Evolutionary conservation across 2,888 invertebrate species (phyloP).

Genomic region (Halocaridina rubra): DNA sequence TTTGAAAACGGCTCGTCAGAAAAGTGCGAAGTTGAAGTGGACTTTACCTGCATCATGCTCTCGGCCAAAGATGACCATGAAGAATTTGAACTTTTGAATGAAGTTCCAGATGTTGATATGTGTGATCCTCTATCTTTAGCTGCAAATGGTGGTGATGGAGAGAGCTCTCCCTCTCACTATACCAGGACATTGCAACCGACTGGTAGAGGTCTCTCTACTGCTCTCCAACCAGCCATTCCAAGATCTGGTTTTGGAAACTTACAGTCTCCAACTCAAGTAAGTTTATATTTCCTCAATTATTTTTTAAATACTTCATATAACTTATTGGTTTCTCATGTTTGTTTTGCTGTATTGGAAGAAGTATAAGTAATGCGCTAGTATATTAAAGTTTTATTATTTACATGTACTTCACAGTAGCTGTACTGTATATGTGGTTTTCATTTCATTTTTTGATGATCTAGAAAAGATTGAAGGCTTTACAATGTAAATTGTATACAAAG

Average conservation of each 20-base stretch:
- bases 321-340: not conserved
- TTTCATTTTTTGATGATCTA: too few species aligned
- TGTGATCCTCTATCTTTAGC: conserved; percentile 20
- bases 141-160: not conserved
- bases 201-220: conserved; percentile 12
- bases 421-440: too few species aligned
- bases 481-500: too few species aligned
- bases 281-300: not conserved
- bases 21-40: conserved; percentile 12
- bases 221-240: conserved; percentile 35
- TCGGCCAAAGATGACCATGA: conserved; percentile 18
- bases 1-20: conserved; percentile 4
- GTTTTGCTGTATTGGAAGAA: not conserved
- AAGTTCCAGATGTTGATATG: not conserved
- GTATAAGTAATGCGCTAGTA: not conserved
- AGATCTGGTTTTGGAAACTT: conserved; percentile 30
- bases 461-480: too few species aligned
- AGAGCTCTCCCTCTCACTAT: conserved; percentile 1
- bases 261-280: conserved; percentile 41
- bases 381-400: too few species aligned
- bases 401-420: too few species aligned
- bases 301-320: not conserved
- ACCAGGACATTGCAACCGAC: not conserved
- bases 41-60: conserved; percentile 26
- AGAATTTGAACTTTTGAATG: not conserved